phyloP scores from a whole-genome alignment of 2,888 invertebrate genomes.

The Thera britannica region DNA sequence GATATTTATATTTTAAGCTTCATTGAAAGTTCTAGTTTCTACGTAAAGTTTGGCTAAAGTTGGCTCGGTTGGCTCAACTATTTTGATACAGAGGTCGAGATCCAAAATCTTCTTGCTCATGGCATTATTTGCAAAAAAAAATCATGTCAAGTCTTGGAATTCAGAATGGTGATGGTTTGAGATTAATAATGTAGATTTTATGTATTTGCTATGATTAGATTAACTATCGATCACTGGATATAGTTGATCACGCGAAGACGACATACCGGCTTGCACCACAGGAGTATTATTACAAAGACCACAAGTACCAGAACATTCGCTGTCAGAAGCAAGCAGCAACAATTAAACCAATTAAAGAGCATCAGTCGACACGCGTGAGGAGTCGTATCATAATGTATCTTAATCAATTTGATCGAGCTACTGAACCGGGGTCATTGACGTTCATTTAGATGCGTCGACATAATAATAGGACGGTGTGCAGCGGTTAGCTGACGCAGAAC shows the following conservation, averaged over 20 bases:
- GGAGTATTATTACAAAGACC: background rate
- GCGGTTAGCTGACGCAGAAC: slow-evolving; percentile 18
- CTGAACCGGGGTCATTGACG: slow-evolving; percentile 67
- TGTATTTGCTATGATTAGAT: background rate
- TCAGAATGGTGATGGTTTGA: background rate
- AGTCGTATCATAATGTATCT: slow-evolving; percentile 71
- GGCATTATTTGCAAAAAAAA: background rate
- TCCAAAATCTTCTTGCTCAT: background rate
- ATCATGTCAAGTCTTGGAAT: background rate
- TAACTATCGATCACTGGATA: slow-evolving; percentile 12
- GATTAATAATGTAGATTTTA: background rate
- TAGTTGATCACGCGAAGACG: slow-evolving; percentile 17
- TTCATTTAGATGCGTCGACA: slow-evolving; percentile 36
- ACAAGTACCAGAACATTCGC: slow-evolving; percentile 11
- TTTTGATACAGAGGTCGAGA: background rate
- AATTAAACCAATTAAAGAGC: slow-evolving; percentile 79
- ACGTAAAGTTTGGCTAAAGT: background rate
- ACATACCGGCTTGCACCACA: slow-evolving; percentile 3
- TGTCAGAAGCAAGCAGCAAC: slow-evolving; percentile 38
- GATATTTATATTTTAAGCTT: background rate
- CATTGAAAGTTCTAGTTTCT: background rate
- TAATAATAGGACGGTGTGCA: slow-evolving; percentile 21
- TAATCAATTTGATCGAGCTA: slow-evolving; percentile 75
- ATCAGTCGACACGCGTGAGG: slow-evolving; percentile 64
- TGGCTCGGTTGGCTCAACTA: background rate